Percentiles rank a stretch among this genome's conserved stretches.
These are phyloP conservation scores for Eupithecia inturbata DNA, from an alignment of 2,888 invertebrate species.

Conservation along the genomic window DNA sequence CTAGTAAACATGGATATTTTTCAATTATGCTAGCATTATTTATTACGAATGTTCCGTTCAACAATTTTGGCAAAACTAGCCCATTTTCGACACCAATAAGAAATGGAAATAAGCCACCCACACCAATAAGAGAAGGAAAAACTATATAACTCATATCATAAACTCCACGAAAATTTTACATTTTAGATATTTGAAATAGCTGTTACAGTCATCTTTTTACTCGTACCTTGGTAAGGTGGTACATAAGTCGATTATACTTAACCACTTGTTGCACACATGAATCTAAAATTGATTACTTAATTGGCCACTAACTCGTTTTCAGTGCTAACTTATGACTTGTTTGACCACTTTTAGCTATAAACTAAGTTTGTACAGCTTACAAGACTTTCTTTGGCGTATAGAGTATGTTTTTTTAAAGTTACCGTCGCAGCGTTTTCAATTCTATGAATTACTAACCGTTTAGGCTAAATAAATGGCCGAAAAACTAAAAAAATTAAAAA, in stretches of 20 bases:
- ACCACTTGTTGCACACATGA: constrained; percentile 13
- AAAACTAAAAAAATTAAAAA: background rate
- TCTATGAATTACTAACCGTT: too few relatives aligned
- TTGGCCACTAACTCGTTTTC: constrained; percentile 1
- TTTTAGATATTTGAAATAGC: background rate
- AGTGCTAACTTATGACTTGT: constrained; percentile 5
- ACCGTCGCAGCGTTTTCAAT: too few relatives aligned
- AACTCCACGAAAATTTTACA: background rate
- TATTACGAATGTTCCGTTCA: too few relatives aligned
- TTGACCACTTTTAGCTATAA: constrained; percentile 16
- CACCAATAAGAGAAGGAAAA: background rate
- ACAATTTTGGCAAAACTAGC: background rate
- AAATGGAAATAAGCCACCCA: too few relatives aligned
- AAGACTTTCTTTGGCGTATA: background rate
- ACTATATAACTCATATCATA: background rate
- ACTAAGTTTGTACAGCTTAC: background rate
- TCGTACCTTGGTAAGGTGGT: background rate
- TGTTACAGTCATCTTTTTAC: background rate
- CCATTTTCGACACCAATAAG: background rate
- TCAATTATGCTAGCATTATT: too few relatives aligned
- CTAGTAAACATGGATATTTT: too few relatives aligned
- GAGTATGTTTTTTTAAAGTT: too few relatives aligned
- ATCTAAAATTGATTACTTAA: constrained; percentile 10
- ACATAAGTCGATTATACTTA: background rate
- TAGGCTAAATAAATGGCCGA: background rate